Evolutionary conservation across 2,113 vertebrate species (phyloP).

Genomic region (Odocoileus virginianus): DNA sequence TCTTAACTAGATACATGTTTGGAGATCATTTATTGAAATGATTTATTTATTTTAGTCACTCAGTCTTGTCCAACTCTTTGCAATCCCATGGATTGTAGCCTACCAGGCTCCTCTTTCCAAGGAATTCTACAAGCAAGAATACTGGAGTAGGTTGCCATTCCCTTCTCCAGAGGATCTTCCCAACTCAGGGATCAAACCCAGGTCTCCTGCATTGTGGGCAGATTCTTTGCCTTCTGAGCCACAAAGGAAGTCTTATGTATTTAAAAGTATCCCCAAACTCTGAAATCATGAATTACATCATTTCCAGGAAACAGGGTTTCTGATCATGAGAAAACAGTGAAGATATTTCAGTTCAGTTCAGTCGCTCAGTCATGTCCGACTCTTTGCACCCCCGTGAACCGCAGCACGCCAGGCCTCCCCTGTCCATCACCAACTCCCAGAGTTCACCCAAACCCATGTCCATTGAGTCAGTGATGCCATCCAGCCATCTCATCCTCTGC

Average conservation of each 20-base stretch:
- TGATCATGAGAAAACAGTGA: neutral
- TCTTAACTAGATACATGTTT: neutral
- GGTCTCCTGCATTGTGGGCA: neutral
- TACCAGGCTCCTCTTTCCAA: neutral
- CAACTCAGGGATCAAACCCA: neutral
- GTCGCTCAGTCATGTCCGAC: accelerated
- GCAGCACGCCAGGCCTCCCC: neutral
- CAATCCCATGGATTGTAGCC: neutral
- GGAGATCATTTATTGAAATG: neutral
- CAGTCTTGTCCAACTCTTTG: neutral
- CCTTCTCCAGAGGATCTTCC: neutral
- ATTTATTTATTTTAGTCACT: neutral
- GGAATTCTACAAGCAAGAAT: neutral
- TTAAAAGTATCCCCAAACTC: neutral
- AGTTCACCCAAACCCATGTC: neutral
- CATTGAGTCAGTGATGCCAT: neutral
- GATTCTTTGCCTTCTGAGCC: neutral
- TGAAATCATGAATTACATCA: neutral
- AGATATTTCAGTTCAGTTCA: neutral
- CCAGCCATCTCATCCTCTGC: neutral
- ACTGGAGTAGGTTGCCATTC: neutral
- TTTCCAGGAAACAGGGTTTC: neutral
- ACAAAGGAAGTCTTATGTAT: neutral
- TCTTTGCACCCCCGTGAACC: neutral
- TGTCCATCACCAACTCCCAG: neutral